A percentile compares a stretch with the other conserved stretches of the same genome.
These are phyloP conservation scores for Mastomys coucha DNA, from an alignment of 2,113 vertebrate genomes.

Conservation along the genomic window DNA sequence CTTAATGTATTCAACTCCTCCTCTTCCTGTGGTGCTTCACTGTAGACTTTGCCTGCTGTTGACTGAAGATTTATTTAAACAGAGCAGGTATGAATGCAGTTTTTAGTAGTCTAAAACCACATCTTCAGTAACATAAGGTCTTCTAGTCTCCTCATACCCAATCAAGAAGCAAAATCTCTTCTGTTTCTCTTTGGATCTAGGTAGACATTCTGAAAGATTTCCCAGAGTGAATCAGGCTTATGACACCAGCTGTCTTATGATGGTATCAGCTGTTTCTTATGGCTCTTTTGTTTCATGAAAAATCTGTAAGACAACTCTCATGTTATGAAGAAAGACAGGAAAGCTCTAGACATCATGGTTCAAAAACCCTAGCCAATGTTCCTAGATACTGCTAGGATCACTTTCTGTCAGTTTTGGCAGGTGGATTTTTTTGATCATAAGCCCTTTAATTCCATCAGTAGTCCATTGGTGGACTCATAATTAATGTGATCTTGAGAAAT, in stretches of 20 bases:
- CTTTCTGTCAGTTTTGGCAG: not conserved
- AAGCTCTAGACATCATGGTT: rapidly evolving
- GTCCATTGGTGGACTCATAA: not conserved
- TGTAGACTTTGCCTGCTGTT: not conserved
- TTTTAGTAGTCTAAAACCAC: not conserved
- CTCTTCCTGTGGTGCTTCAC: not conserved
- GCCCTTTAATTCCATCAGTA: not conserved
- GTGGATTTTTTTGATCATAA: not conserved
- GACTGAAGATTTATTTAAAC: not conserved
- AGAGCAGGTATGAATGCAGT: not conserved
- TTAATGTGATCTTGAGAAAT: not conserved
- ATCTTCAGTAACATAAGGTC: not conserved
- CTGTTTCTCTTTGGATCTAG: not conserved
- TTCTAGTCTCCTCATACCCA: not conserved
- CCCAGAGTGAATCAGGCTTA: too few relatives aligned
- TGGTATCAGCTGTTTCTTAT: not conserved
- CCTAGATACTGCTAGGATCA: not conserved
- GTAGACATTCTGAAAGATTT: not conserved
- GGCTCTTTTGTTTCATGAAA: not conserved
- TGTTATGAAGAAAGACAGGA: not conserved
- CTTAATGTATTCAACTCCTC: not conserved
- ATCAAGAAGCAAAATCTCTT: not conserved
- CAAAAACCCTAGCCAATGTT: not conserved
- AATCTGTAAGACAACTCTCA: not conserved
- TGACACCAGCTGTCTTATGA: not conserved